phyloP scores from a whole-genome alignment of 2,888 invertebrate species.

The Tineola bisselliella region DNA sequence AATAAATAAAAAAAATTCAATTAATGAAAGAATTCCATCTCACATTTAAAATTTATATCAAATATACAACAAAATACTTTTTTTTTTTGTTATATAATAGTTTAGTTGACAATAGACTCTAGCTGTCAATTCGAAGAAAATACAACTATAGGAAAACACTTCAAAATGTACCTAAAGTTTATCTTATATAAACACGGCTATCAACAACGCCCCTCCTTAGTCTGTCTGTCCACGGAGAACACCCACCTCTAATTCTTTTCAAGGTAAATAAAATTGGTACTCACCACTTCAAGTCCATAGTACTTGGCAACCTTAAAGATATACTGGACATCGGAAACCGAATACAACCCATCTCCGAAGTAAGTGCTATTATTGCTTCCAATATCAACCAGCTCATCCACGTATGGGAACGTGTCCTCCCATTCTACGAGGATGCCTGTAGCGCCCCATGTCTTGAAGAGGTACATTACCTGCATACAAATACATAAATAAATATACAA shows the following conservation, averaged over 20 bases:
- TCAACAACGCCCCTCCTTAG: too few relatives aligned
- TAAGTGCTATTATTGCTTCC: conserved; percentile 65
- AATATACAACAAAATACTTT: too few relatives aligned
- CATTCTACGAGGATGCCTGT: conserved; percentile 87
- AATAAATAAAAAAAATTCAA: conserved; percentile 15
- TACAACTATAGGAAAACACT: too few relatives aligned
- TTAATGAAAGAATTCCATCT: background rate
- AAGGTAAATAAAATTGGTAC: conserved; percentile 22
- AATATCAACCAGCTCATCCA: conserved; percentile 66
- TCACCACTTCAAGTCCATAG: conserved; percentile 73
- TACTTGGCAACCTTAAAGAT: conserved; percentile 74
- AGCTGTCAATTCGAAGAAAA: too few relatives aligned
- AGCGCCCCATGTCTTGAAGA: conserved; percentile 71
- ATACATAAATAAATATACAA: too few relatives aligned
- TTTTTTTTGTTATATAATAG: too few relatives aligned
- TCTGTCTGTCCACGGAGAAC: too few relatives aligned
- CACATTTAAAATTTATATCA: too few relatives aligned
- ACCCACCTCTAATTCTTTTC: too few relatives aligned
- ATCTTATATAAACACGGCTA: too few relatives aligned
- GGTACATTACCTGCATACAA: conserved; percentile 29
- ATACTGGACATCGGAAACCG: conserved; percentile 71
- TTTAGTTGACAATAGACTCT: too few relatives aligned
- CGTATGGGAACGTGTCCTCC: conserved; percentile 91
- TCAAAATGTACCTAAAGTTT: too few relatives aligned
- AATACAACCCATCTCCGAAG: conserved; percentile 71